phyloP scores from a whole-genome alignment of 1,140 invertebrate species.

The Galleria mellonella region DNA sequence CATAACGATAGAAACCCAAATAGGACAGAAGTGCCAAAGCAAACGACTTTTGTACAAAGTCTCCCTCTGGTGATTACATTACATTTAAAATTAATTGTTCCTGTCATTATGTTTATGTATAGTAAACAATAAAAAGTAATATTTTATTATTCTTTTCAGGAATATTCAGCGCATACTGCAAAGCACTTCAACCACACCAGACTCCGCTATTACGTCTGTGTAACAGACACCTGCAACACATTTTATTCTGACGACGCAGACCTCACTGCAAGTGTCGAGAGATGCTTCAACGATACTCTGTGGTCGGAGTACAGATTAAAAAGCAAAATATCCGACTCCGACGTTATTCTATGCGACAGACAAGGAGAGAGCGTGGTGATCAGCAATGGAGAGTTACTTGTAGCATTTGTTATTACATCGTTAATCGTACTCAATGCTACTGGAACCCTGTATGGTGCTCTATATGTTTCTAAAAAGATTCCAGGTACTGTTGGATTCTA shows the following conservation, averaged over 20 bases:
- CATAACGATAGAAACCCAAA: too few relatives aligned
- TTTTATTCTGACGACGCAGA: constrained; percentile 12
- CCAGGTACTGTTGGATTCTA: too few relatives aligned
- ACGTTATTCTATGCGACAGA: constrained; percentile 14
- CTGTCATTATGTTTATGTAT: too few relatives aligned
- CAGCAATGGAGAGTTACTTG: constrained; percentile 16
- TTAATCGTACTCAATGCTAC: constrained; percentile 23
- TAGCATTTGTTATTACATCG: constrained; percentile 12
- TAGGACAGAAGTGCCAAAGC: too few relatives aligned
- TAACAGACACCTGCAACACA: constrained; percentile 24
- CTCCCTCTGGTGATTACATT: too few relatives aligned
- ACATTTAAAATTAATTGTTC: too few relatives aligned
- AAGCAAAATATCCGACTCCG: constrained; percentile 12
- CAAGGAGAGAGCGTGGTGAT: constrained; percentile 10
- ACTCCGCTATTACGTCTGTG: constrained; percentile 31
- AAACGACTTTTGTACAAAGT: too few relatives aligned
- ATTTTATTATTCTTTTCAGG: constrained; percentile 21
- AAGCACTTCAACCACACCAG: constrained; percentile 35
- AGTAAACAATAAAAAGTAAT: too few relatives aligned
- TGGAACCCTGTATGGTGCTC: constrained; percentile 25
- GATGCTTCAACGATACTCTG: constrained; percentile 27
- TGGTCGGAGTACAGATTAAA: constrained; percentile 20
- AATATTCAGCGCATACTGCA: constrained; percentile 27
- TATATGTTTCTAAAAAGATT: constrained; percentile 3
- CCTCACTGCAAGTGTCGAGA: constrained; percentile 13